Percentiles rank a stretch among this genome's conserved stretches.
These are phyloP conservation scores for Trinorchestia longiramus DNA, from an alignment of 1,140 invertebrate species.

Conservation along the genomic window DNA sequence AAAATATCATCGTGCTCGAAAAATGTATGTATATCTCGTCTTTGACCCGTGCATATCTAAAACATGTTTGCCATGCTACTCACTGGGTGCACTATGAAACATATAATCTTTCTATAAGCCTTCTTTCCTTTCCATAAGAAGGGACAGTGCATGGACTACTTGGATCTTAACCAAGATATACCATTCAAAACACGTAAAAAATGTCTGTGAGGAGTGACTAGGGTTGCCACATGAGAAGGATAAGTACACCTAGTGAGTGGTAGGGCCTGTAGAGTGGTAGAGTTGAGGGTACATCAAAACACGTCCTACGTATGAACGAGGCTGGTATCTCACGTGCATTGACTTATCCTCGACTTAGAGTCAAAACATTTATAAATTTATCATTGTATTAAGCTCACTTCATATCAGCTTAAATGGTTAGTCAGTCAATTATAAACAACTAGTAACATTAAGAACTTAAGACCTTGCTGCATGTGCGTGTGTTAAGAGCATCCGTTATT, in stretches of 20 bases:
- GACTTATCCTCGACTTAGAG: constrained; percentile 8
- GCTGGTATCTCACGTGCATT: constrained; percentile 27
- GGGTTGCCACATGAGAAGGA: not conserved
- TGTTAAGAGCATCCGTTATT: not conserved
- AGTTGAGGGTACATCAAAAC: not conserved
- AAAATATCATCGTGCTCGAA: not conserved
- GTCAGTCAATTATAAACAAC: not conserved
- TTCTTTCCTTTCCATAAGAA: not conserved
- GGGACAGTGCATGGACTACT: not conserved
- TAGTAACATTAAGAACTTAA: not conserved
- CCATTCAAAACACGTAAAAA: not conserved
- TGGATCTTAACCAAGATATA: not conserved
- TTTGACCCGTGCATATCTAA: not conserved
- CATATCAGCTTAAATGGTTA: constrained; percentile 33
- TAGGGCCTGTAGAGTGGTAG: not conserved
- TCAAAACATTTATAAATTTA: constrained; percentile 23
- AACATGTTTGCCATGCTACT: not conserved
- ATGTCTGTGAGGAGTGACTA: not conserved
- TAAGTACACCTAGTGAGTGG: not conserved
- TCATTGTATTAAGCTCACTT: constrained; percentile 46
- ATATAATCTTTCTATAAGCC: not conserved
- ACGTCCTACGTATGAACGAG: not conserved
- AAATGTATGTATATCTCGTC: not conserved
- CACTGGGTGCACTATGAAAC: not conserved
- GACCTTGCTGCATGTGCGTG: not conserved